These are phyloP conservation scores for Sinhomidia bicolor DNA, from an alignment of 2,888 invertebrate species.

Conservation along the genomic window DNA sequence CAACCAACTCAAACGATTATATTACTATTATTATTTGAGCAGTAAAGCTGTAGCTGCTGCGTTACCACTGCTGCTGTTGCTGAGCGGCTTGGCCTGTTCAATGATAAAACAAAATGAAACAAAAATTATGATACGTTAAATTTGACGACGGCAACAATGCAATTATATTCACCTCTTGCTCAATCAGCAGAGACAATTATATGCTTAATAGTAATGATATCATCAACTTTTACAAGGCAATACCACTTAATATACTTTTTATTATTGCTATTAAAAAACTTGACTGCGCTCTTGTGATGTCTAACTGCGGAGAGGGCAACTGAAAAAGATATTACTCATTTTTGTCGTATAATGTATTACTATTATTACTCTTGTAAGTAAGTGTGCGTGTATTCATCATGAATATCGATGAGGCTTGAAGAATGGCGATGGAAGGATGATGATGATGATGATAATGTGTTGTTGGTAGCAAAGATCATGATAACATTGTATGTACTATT, in stretches of 20 bases:
- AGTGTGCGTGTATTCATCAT: neutral
- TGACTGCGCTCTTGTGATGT: neutral
- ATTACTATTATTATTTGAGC: conserved; percentile 12
- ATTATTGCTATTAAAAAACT: neutral
- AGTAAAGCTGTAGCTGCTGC: no score
- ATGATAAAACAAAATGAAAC: conserved; percentile 31
- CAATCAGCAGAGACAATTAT: conserved; percentile 1
- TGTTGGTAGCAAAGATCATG: neutral
- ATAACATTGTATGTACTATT: neutral
- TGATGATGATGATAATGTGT: neutral
- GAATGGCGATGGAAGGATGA: neutral
- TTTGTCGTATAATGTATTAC: neutral
- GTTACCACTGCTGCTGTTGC: no score
- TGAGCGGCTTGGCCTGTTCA: conserved; percentile 12
- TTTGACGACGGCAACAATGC: neutral
- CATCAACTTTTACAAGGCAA: neutral
- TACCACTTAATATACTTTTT: neutral
- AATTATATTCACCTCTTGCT: neutral
- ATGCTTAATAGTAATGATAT: neutral
- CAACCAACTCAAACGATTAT: conserved; percentile 3
- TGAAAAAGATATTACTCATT: neutral
- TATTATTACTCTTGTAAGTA: no score
- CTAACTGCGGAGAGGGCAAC: neutral
- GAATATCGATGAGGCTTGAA: conserved; percentile 33
- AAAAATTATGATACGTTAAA: neutral